Base-by-base conservation (phyloP, 1,140 invertebrate species). In the Trissolcus basalis region DNA sequence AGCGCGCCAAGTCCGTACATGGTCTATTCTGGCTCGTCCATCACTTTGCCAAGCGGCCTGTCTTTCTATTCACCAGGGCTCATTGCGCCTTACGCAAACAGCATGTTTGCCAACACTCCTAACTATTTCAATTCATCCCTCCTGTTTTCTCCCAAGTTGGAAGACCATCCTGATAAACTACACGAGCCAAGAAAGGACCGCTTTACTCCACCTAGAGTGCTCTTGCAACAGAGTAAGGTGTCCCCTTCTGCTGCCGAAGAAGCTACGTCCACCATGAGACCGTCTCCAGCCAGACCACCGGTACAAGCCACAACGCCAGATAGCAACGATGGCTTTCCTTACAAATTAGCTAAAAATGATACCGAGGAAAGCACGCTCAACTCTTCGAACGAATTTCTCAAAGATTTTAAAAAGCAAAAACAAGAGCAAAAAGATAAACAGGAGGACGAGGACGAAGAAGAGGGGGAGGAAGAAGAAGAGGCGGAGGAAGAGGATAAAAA, bases 231-330 rank as follows among this genome's bases (percentile, higher is more conserved):
- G 5, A 89, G 81, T 84, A 91, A 89, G 83, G 89, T 92, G 1
- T 93, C 92, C 32, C 92, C 92, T 10, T 89, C 91, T 1, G 91
- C 91, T 4, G 90, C 85, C 3, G 91, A 93, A 79, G 92, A 94
- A 83, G 91, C 91, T 1, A 89, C 88, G 8, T 90, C 90, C 5
- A 91, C 90, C 67, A 89, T 91, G 45, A 89, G 91, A 59, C 92
- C 91, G 6, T 93, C 92, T 9, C 92, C 93, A 12, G 90, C 91
- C 0, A 86, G 91, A 78, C 91, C 91, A 4, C 89, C 84, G 32
- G 36, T 83, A 11, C 60, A 74, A 41, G 19, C 19, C 19, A 70
- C 76, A 4, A 75, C 78, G 9, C 75, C 79, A 7, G 79, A 83
- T 9, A 65, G 78, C 7, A 80, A 81, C 9, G 79, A 77, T 1